Percentiles rank a stretch among this genome's conserved stretches.
Conservation (phyloP, 2,113 vertebrate species). For the Colinus virginianus region DNA sequence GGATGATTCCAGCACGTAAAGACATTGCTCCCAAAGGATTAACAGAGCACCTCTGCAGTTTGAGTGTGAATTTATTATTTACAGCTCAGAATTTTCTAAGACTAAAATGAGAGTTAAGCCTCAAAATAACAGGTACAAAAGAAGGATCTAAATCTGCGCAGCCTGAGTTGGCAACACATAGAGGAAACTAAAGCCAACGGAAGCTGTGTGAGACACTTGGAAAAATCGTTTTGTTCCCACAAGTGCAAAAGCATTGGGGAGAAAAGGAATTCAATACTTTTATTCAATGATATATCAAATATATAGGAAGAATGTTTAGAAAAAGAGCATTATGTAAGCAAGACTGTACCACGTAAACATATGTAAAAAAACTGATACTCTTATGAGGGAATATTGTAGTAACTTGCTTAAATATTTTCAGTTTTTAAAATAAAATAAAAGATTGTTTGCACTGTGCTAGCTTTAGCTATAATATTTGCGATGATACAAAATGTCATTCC, state of each 20-base stretch:
- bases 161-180: conserved; percentile 44
- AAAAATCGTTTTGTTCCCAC: conserved; percentile 61
- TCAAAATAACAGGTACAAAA: conserved; percentile 61
- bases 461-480: conserved; percentile 26
- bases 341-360: neutral
- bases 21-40: conserved; percentile 28
- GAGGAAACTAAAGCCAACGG: conserved; percentile 51
- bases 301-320: neutral
- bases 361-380: neutral
- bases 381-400: neutral
- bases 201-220: conserved; percentile 54
- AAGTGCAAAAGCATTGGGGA: conserved; percentile 30
- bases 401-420: conserved; percentile 24
- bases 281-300: neutral
- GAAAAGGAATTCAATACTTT: conserved; percentile 34
- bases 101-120: conserved; percentile 41
- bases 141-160: conserved; percentile 21
- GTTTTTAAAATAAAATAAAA: neutral
- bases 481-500: neutral
- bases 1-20: neutral
- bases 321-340: neutral
- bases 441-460: neutral
- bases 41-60: neutral
- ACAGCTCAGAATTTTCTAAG: conserved; percentile 30
- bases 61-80: conserved; percentile 45